phyloP scores from a whole-genome alignment of 2,888 invertebrate species.

The Galerucella nymphaeae region DNA sequence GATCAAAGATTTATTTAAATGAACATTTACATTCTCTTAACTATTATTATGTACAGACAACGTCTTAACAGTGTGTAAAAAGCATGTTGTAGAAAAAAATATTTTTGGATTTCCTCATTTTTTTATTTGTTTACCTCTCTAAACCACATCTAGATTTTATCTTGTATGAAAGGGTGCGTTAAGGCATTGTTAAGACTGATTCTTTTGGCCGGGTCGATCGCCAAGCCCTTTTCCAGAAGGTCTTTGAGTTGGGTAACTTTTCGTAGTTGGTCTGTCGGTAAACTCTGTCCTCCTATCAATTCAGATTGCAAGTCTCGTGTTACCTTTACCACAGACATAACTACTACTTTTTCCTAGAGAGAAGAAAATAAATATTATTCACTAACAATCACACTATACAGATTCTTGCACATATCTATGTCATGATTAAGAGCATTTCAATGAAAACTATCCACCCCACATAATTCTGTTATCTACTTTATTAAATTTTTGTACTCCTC shows the following conservation, averaged over 20 bases:
- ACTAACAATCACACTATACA: not conserved
- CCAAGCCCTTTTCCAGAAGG: slow-evolving; percentile 89
- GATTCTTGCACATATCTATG: no score
- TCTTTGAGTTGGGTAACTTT: slow-evolving; percentile 94
- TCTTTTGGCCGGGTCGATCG: slow-evolving; percentile 92
- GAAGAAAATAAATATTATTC: slow-evolving; percentile 28
- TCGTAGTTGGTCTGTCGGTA: slow-evolving; percentile 88
- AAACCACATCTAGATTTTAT: slow-evolving; percentile 75
- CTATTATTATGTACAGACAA: slow-evolving; percentile 28
- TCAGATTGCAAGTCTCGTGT: slow-evolving; percentile 88
- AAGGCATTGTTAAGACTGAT: slow-evolving; percentile 95
- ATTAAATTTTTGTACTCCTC: no score
- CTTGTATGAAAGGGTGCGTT: slow-evolving; percentile 95
- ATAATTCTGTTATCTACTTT: no score
- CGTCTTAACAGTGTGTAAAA: slow-evolving; percentile 23
- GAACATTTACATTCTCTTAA: slow-evolving; percentile 25
- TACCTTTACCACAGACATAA: slow-evolving; percentile 90
- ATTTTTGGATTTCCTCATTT: slow-evolving; percentile 46
- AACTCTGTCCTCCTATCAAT: slow-evolving; percentile 86
- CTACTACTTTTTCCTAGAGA: slow-evolving; percentile 92
- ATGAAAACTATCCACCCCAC: no score
- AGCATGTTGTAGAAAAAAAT: slow-evolving; percentile 33
- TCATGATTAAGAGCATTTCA: no score
- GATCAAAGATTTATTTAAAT: slow-evolving; percentile 24
- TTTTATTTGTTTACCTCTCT: slow-evolving; percentile 58